A percentile compares a stretch with the other conserved stretches of the same genome.
Conservation (phyloP, 2,797 vertebrate genomes). For the Lutjanus campechanus region DNA sequence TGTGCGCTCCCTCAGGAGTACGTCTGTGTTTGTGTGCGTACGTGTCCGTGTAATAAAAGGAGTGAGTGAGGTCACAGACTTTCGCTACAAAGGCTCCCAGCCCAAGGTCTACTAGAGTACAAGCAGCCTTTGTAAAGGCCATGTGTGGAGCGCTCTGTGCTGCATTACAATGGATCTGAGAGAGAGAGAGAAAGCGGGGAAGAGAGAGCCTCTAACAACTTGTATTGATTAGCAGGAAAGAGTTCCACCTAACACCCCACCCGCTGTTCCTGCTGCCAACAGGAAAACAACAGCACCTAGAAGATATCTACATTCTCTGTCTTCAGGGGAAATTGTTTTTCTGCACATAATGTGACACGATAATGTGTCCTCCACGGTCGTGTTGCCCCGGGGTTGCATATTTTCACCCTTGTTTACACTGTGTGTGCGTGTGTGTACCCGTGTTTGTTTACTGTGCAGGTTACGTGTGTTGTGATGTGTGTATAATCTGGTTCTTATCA, state of each 20-base stretch:
- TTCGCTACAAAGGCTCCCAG: constrained; percentile 78
- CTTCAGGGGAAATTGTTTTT: constrained; percentile 24
- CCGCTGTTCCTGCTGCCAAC: constrained; percentile 28
- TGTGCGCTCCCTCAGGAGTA: constrained; percentile 37
- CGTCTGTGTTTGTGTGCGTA: constrained; percentile 40
- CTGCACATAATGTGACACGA: constrained; percentile 10
- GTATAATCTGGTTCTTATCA: not conserved
- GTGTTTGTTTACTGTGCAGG: constrained; percentile 27
- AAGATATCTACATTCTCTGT: constrained; percentile 6
- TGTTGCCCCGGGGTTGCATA: constrained; percentile 4
- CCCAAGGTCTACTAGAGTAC: constrained; percentile 84
- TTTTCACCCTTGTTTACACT: not conserved
- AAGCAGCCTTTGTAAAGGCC: constrained; percentile 84
- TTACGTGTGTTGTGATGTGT: constrained; percentile 1
- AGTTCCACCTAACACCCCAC: constrained; percentile 54
- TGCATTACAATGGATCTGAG: constrained; percentile 82
- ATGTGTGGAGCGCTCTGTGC: constrained; percentile 82
- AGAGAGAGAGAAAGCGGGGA: constrained; percentile 43
- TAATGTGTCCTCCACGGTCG: not conserved
- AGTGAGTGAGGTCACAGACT: constrained; percentile 85
- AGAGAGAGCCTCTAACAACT: constrained; percentile 45
- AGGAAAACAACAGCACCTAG: constrained; percentile 37
- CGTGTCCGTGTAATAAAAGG: constrained; percentile 59
- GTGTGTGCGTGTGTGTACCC: not conserved
- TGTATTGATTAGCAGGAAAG: constrained; percentile 72